phyloP scores from a whole-genome alignment of 2,888 invertebrate genomes.

The Drosophila anceps region DNA sequence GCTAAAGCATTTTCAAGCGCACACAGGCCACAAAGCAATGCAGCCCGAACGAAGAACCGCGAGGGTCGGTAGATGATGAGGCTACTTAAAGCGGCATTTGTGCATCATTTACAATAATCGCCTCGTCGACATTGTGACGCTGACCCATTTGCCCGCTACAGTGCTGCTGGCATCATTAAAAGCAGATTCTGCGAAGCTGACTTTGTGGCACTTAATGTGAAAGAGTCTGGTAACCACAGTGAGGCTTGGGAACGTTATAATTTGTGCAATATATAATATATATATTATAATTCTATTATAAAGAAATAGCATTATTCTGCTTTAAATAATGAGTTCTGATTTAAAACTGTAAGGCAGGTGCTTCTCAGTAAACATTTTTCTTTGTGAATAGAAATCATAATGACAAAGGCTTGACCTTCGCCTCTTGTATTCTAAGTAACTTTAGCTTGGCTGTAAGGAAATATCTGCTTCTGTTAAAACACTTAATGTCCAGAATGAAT shows the following conservation, averaged over 20 bases:
- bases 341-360: not conserved
- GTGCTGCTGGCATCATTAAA: conserved; percentile 63
- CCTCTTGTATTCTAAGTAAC: too few relatives aligned
- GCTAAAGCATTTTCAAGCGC: conserved; percentile 29
- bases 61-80: conserved; percentile 31
- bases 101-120: conserved; percentile 77
- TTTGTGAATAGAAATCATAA: not conserved
- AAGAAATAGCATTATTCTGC: not conserved
- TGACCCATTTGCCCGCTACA: conserved; percentile 8
- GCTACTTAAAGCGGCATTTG: conserved; percentile 62
- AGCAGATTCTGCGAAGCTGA: conserved; percentile 53
- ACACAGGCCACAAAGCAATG: conserved; percentile 18
- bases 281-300: not conserved
- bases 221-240: conserved; percentile 1
- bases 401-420: not conserved
- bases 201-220: conserved; percentile 38
- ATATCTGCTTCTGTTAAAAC: too few relatives aligned
- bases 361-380: not conserved
- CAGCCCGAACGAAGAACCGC: conserved; percentile 17
- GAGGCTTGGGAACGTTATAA: conserved; percentile 5
- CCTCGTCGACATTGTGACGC: conserved; percentile 35
- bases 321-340: not conserved
- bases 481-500: not conserved
- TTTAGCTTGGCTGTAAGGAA: too few relatives aligned
- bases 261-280: conserved; percentile 9